A percentile compares a stretch with the other conserved stretches of the same genome.
Conservation (phyloP, 2,113 vertebrate genomes). For the Haliaeetus leucogaster region DNA sequence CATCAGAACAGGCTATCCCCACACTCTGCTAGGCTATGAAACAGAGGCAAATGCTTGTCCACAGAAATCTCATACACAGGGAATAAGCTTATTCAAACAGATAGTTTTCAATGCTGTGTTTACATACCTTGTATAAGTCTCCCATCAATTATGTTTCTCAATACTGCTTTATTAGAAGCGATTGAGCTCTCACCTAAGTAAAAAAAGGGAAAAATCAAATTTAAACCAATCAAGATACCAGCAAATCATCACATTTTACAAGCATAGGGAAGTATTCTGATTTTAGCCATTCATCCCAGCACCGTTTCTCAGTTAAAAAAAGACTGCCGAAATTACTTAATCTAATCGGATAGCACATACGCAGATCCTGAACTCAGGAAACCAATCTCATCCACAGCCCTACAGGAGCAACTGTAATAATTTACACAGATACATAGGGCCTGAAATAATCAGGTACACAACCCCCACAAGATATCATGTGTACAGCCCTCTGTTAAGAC, state of each 20-base stretch:
- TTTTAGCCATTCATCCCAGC: not conserved
- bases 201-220: not conserved
- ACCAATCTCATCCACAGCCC: not conserved
- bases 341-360: not conserved
- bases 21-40: not conserved
- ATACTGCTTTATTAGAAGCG: not conserved
- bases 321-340: not conserved
- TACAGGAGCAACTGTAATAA: not conserved
- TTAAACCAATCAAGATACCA: not conserved
- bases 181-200: not conserved
- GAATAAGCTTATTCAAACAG: not conserved
- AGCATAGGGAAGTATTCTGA: not conserved
- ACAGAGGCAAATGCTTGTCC: not conserved
- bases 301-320: not conserved
- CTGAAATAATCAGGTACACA: not conserved
- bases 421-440: not conserved
- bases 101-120: not conserved
- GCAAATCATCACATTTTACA: not conserved
- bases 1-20: not conserved
- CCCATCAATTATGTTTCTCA: conserved; percentile 27
- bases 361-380: not conserved
- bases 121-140: conserved; percentile 20
- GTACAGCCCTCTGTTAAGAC: not conserved
- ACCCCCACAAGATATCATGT: not conserved
- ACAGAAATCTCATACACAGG: not conserved